Evolutionary conservation across 2,113 vertebrate species (phyloP).

Genomic region (Panthera tigris): DNA sequence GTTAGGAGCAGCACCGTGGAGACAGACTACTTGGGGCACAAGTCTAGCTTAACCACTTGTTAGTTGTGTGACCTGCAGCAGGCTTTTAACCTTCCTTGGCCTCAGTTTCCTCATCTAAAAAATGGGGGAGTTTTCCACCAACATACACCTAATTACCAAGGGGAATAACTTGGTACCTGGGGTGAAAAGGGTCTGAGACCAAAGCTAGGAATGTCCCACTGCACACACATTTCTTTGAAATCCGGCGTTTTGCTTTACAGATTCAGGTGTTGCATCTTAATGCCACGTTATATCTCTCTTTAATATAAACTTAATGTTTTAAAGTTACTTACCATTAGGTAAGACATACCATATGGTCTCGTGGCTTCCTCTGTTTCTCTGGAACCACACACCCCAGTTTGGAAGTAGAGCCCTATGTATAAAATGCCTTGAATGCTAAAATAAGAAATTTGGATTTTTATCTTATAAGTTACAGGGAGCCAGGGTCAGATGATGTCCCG

Average conservation of each 20-base stretch:
- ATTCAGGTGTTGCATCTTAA: slow-evolving; percentile 23
- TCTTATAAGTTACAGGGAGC: neutral
- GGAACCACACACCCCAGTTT: neutral
- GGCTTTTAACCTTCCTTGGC: neutral
- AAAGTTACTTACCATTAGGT: neutral
- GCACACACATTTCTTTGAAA: neutral
- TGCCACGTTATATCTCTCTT: neutral
- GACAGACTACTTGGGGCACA: neutral
- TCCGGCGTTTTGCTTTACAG: neutral
- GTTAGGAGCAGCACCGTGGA: neutral
- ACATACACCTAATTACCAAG: neutral
- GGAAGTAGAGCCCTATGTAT: neutral
- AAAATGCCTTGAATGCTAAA: slow-evolving; percentile 33
- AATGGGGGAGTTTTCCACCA: neutral
- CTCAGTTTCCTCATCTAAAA: slow-evolving; percentile 28
- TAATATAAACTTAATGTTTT: slow-evolving; percentile 15
- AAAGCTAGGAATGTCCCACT: neutral
- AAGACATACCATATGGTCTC: neutral
- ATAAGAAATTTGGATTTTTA: slow-evolving; percentile 29
- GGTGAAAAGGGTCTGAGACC: neutral
- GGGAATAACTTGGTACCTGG: neutral
- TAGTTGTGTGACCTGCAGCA: neutral
- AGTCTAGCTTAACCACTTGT: neutral
- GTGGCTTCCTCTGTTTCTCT: slow-evolving; percentile 28
- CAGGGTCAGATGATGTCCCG: neutral